Evolutionary conservation across 2,113 vertebrate species (phyloP).

Genomic region (Scomber scombrus): DNA sequence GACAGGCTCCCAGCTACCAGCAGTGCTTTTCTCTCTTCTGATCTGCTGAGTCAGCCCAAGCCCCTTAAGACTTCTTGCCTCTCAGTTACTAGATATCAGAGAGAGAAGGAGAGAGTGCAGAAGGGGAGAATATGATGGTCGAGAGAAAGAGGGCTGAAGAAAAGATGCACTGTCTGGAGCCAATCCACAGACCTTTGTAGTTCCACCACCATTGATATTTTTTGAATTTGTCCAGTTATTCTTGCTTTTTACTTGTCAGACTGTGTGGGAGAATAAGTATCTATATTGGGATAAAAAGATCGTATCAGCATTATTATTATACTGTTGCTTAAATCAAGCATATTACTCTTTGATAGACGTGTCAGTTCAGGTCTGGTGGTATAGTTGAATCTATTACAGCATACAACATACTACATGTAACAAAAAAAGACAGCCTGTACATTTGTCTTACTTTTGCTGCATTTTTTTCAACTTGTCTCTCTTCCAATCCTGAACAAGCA

Average conservation of each 20-base stretch:
- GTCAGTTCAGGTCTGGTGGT: too few species aligned
- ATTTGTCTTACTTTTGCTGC: too few species aligned
- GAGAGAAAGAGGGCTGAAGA: constrained; percentile 18
- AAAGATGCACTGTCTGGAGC: constrained; percentile 41
- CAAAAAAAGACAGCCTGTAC: too few species aligned
- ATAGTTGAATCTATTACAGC: too few species aligned
- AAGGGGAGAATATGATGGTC: constrained; percentile 43
- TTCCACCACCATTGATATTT: constrained; percentile 42
- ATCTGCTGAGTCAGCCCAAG: constrained; percentile 79
- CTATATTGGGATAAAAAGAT: not conserved
- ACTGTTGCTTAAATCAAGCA: too few species aligned
- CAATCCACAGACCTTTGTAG: constrained; percentile 66
- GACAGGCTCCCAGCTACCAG: constrained; percentile 56
- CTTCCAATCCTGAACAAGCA: too few species aligned
- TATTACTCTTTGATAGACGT: too few species aligned
- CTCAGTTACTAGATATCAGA: constrained; percentile 60
- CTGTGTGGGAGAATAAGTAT: not conserved
- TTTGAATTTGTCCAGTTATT: constrained; percentile 44
- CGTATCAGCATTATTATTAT: too few species aligned
- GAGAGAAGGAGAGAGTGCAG: constrained; percentile 36
- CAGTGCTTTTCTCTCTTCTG: constrained; percentile 64
- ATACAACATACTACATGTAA: too few species aligned
- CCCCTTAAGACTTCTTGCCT: constrained; percentile 67
- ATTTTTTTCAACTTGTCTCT: too few species aligned
- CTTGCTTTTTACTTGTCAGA: constrained; percentile 32